Evolutionary conservation across 2,888 invertebrate genomes (phyloP), one percentile per base, ranked within the genome.

Genomic region (Alloscopus bannaensis): DNA sequence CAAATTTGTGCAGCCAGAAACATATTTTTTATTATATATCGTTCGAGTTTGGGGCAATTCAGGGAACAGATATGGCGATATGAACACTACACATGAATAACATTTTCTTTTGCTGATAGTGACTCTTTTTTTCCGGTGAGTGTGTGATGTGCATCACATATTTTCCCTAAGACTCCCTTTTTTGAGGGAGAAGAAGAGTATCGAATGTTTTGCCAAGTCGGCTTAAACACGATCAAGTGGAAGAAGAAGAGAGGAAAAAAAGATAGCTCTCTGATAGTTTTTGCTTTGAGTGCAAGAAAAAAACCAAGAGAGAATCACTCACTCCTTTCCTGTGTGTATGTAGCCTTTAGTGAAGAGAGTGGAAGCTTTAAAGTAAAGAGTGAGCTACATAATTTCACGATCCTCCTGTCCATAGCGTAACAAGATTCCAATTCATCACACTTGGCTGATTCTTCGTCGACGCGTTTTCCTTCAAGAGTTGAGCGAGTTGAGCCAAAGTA

Each of bases 401-500:
- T 82, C 80, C 79, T 81, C 82, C 81, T 83, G 83, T 84, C 84
- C 82, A 84, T 85, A 83, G 82, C 85, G 84, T 85, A 85, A 85
- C 85, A 82, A 85, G 85, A 85, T 84, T 84, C 85, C 81, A 84
- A 85, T 85, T 84, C 84, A 85, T 85, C 84, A 85, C 85, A 85
- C 85, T 77, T 83, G 83, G 80, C 77, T 84, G 83, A 80, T 69
- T 84, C 81, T 71, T 71, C 64, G 72, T 64, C 72, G 72, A 57
- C 57, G 47, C 59, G 20, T 36, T 52, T 52, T n/a, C 29, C 50
- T 66, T 31, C 22, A 36, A n/a, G n/a, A n/a, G n/a, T n/a, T n/a
- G n/a, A n/a, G n/a, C n/a, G n/a, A n/a, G n/a, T n/a, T n/a, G n/a
- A n/a, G n/a, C n/a, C 20, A 36, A 20, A 52, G 45, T 31, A 22